Conservation (phyloP, 2,797 vertebrate species). For the Mus minutoides region DNA sequence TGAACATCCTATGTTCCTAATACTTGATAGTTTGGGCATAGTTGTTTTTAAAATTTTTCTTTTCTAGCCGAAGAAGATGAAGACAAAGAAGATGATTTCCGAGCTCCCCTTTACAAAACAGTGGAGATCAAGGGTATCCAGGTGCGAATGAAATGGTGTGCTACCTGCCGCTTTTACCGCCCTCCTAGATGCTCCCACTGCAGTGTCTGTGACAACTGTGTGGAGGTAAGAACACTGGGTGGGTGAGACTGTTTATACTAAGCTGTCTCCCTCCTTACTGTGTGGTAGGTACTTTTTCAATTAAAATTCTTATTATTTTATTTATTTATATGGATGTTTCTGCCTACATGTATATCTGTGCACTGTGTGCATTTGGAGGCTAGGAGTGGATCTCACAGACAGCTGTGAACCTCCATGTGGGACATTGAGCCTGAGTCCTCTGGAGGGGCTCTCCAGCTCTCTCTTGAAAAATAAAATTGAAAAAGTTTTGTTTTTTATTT, state of each 20-base stretch:
- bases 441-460: neutral
- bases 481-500: neutral
- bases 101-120: conserved; percentile 97
- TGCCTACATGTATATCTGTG: neutral
- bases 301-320: neutral
- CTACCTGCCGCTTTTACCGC: conserved; percentile 98
- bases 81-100: conserved; percentile 99
- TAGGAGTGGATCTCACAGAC: neutral
- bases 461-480: neutral
- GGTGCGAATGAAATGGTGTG: conserved; percentile 99
- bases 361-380: neutral
- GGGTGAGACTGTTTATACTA: neutral
- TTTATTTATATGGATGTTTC: neutral
- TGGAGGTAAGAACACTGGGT: conserved; percentile 91
- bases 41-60: neutral
- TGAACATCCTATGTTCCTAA: neutral
- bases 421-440: neutral
- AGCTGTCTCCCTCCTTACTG: neutral
- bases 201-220: conserved; percentile 99
- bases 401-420: neutral
- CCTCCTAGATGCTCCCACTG: conserved; percentile 98
- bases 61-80: conserved; percentile 96
- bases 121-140: conserved; percentile 98
- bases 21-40: neutral
- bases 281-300: neutral